Evolutionary conservation across 2,113 vertebrate species (phyloP).

Genomic region (Coturnix japonica): DNA sequence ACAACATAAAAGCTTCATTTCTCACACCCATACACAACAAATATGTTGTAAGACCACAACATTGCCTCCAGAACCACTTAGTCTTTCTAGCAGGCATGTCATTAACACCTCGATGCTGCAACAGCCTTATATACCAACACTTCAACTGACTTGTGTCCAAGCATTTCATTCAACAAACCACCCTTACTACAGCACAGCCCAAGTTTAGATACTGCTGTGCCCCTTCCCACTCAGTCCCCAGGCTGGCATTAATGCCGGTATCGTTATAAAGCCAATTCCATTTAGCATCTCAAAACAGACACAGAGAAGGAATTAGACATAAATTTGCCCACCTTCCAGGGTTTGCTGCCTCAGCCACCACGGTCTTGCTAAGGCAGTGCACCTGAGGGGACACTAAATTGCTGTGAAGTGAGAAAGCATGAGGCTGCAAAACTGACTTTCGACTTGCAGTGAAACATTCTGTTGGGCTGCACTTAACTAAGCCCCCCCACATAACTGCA

Average conservation of each 20-base stretch:
- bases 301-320: background rate
- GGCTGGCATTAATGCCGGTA: accelerated
- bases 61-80: background rate
- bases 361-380: background rate
- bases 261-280: background rate
- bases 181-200: background rate
- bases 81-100: background rate
- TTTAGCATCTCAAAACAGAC: background rate
- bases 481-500: background rate
- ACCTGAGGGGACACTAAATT: background rate
- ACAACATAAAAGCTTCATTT: background rate
- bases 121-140: background rate
- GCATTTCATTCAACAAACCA: background rate
- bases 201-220: background rate
- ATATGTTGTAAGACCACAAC: background rate
- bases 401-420: background rate
- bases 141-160: background rate
- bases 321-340: background rate
- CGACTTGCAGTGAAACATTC: background rate
- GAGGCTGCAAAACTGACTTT: background rate
- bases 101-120: background rate
- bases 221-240: background rate
- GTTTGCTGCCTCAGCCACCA: background rate
- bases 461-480: background rate
- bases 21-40: background rate